Percentiles rank a stretch among this genome's conserved stretches.
Evolutionary conservation across 2,113 vertebrate genomes (phyloP).

Genomic region (Chiloscyllium plagiosum): DNA sequence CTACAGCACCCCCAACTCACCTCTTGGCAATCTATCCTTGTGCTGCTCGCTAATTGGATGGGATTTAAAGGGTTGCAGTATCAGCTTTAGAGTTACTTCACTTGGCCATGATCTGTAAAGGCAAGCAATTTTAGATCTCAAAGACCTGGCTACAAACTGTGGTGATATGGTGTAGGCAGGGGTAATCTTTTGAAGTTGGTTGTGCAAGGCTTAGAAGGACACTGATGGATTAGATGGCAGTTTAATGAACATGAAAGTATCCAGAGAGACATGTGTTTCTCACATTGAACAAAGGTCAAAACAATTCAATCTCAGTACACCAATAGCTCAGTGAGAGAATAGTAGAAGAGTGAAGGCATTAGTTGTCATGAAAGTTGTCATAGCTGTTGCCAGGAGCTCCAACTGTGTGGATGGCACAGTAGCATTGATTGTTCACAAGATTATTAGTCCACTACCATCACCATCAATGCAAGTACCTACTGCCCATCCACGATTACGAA

Average conservation of each 20-base stretch:
- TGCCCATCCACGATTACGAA: neutral
- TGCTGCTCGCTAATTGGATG: too few relatives aligned
- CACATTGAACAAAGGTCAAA: neutral
- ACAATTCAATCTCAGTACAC: neutral
- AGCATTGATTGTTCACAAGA: neutral
- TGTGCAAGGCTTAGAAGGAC: neutral
- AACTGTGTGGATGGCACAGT: neutral
- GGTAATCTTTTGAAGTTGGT: neutral
- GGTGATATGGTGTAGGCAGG: neutral
- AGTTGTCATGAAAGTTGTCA: neutral
- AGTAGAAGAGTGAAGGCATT: neutral
- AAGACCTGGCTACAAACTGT: neutral
- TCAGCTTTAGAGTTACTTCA: too few relatives aligned
- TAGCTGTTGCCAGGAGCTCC: neutral
- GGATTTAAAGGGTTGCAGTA: too few relatives aligned
- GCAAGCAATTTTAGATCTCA: too few relatives aligned
- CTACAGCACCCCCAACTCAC: neutral
- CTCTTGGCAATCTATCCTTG: neutral
- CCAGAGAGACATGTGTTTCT: neutral
- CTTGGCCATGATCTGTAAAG: neutral
- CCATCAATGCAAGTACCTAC: neutral
- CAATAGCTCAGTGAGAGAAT: neutral
- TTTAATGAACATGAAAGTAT: too few relatives aligned
- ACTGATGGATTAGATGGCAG: neutral
- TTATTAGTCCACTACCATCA: neutral